These are phyloP conservation scores for Urosaurus nigricauda DNA, from an alignment of 2,797 vertebrate genomes.

Conservation along the genomic window DNA sequence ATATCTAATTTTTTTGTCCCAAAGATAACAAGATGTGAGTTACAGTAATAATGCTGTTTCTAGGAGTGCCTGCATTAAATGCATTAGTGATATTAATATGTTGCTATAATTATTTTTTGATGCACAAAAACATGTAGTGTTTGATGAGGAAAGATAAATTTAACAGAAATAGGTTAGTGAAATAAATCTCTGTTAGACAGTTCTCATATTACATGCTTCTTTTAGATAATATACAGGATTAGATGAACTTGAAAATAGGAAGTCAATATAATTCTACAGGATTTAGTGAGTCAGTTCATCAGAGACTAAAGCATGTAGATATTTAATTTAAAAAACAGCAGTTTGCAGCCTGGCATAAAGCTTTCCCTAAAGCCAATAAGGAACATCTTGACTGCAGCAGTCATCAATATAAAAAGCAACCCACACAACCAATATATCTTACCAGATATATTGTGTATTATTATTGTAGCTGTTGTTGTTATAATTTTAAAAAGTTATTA, in stretches of 20 bases:
- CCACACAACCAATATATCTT: slow-evolving; percentile 44
- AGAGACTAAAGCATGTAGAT: slow-evolving; percentile 56
- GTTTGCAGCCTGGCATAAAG: slow-evolving; percentile 44
- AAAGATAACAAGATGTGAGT: slow-evolving; percentile 84
- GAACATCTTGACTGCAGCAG: slow-evolving; percentile 54
- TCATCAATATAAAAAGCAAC: slow-evolving; percentile 57
- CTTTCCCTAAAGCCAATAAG: slow-evolving; percentile 53
- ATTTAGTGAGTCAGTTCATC: slow-evolving; percentile 45
- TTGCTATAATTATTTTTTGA: slow-evolving; percentile 72
- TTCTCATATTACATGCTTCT: slow-evolving; percentile 43
- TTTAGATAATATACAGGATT: slow-evolving; percentile 48
- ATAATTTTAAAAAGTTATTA: slow-evolving; percentile 26
- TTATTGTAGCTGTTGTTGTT: slow-evolving; percentile 50
- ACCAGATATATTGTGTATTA: slow-evolving; percentile 21
- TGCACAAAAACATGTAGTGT: slow-evolving; percentile 64
- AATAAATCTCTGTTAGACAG: slow-evolving; percentile 59
- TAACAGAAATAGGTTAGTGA: slow-evolving; percentile 64
- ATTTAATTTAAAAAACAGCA: slow-evolving; percentile 64
- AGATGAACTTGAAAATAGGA: slow-evolving; percentile 59
- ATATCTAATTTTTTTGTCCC: slow-evolving; percentile 80
- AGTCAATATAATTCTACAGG: slow-evolving; percentile 58
- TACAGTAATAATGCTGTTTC: slow-evolving; percentile 85
- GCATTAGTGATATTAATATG: slow-evolving; percentile 67
- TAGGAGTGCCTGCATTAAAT: slow-evolving; percentile 59
- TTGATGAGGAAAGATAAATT: slow-evolving; percentile 67